These are phyloP conservation scores for Xylophagus ater DNA, from an alignment of 2,888 invertebrate genomes.

Conservation along the genomic window DNA sequence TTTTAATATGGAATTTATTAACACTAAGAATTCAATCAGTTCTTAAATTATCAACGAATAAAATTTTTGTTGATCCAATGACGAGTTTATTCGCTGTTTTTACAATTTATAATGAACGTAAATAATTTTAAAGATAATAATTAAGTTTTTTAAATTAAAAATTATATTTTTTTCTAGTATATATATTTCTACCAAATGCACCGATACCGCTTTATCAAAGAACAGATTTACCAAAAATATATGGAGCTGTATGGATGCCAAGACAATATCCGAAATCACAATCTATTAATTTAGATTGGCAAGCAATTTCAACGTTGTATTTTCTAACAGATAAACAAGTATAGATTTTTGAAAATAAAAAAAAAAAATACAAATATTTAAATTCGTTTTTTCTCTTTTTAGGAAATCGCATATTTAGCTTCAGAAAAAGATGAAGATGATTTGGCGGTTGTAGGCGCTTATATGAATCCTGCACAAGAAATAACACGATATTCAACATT, in stretches of 20 bases:
- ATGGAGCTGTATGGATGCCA: conserved; percentile 48
- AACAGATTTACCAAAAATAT: conserved; percentile 38
- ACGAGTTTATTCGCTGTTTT: conserved; percentile 55
- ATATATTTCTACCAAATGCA: conserved; percentile 50
- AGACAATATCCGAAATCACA: conserved; percentile 38
- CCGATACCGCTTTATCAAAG: conserved; percentile 44
- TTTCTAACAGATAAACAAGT: conserved; percentile 51
- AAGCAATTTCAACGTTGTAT: conserved; percentile 48
- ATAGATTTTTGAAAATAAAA: conserved; percentile 18
- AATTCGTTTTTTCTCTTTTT: conserved; percentile 13
- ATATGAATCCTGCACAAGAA: conserved; percentile 24
- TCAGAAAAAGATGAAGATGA: conserved; percentile 37
- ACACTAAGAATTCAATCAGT: conserved; percentile 51
- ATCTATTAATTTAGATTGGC: conserved; percentile 45
- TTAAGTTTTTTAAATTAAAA: conserved; percentile 1
- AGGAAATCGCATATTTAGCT: conserved; percentile 43
- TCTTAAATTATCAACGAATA: conserved; percentile 31
- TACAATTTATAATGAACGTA: conserved; percentile 48
- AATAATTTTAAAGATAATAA: conserved; percentile 23
- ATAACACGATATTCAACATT: conserved; percentile 40
- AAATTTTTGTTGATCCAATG: conserved; percentile 47
- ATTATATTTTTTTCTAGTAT: conserved; percentile 21
- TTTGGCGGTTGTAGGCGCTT: conserved; percentile 32
- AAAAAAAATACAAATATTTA: conserved; percentile 5
- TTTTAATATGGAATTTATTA: conserved; percentile 57